Evolutionary conservation across 2,888 invertebrate genomes (phyloP), one percentile per base, ranked within the genome.

Genomic region (Metopia argyrocephala): DNA sequence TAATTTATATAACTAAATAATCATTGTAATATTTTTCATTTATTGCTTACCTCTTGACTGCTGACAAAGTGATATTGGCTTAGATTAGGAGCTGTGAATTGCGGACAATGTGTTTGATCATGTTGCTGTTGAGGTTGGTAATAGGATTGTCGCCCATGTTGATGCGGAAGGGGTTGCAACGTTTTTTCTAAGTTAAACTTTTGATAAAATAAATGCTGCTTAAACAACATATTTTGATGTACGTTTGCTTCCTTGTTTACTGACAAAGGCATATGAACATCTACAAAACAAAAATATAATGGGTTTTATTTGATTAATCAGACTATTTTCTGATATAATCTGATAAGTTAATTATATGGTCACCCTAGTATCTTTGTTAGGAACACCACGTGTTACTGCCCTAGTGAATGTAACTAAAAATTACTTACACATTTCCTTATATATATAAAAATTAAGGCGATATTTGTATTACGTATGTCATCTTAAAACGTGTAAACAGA

Each of bases 161-260:
- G 64, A 23, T 62, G 48, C 4, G 45, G 57, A 18, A 48, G 50
- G 21, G 38, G 45, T 59, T 78, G 75, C 15, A 74, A 28, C 5
- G 90, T 90, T 92, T 79, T 76, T 15, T 76, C 65, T 86, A 56
- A 87, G 38, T 90, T 90, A 7, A 92, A 85, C 4, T 92, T 91
- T 86, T 92, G 92, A 57, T 92, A 90, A 85, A 93, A 92, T 38
- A 93, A 89, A 86, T 94, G 93, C 85, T 94, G 94, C 86, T 94
- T 94, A 38, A 94, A 89, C 80, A 93, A 89, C 88, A 94, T 94
- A 4, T 94, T 94, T 86, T 94, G 93, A 82, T 94, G 93, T 25
- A 94, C 90, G 87, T 94, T 94, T 1, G 93, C 93, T 56, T 92
- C 92, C 85, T 94, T 65, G 25, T 65, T 66, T 9, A 7, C 94